Conservation (phyloP, 2,888 invertebrate species). For the Elmis aenea region DNA sequence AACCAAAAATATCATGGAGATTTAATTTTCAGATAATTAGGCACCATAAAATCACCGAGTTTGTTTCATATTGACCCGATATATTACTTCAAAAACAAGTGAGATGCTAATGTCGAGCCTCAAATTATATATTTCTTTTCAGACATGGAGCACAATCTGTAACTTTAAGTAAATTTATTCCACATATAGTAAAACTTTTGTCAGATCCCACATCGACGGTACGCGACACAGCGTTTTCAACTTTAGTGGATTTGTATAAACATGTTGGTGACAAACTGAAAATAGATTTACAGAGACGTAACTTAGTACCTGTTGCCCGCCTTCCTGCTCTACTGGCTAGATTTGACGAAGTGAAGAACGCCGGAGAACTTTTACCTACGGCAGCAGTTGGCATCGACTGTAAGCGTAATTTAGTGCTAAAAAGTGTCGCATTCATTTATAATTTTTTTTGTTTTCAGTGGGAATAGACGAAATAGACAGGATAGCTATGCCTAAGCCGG, state of each 20-base stretch:
- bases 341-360: conserved; percentile 80
- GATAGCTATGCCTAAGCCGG: conserved; percentile 40
- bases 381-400: conserved; percentile 48
- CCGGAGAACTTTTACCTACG: conserved; percentile 73
- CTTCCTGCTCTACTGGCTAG: conserved; percentile 66
- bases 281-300: conserved; percentile 75
- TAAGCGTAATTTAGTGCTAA: conserved; percentile 28
- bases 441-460: conserved; percentile 10
- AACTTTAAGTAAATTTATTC: conserved; percentile 75
- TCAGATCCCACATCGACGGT: conserved; percentile 85
- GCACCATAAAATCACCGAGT: too few species aligned
- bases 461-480: conserved; percentile 48
- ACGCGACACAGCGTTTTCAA: conserved; percentile 79
- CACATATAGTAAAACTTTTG: conserved; percentile 74
- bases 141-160: conserved; percentile 84
- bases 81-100: too few species aligned
- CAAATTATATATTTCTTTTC: conserved; percentile 38
- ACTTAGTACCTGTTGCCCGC: conserved; percentile 70
- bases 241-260: conserved; percentile 84
- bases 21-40: too few species aligned
- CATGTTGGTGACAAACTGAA: conserved; percentile 88
- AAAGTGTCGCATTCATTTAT: conserved; percentile 1
- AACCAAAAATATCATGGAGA: too few species aligned
- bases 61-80: too few species aligned
- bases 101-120: too few species aligned